Conservation (phyloP, 2,113 vertebrate genomes). For the Melanerpes formicivorus region DNA sequence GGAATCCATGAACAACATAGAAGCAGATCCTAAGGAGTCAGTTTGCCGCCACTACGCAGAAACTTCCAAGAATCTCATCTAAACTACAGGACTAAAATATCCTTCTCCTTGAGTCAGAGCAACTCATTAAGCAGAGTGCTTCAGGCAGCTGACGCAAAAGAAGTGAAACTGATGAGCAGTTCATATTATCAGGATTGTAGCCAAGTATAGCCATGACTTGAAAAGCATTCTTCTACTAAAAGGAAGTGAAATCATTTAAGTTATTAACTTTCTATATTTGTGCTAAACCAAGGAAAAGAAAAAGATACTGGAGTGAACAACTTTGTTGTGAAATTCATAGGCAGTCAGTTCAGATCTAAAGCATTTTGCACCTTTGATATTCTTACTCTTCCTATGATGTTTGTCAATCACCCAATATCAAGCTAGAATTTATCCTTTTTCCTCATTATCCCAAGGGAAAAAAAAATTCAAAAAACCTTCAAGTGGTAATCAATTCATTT, state of each 20-base stretch:
- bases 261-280: not conserved
- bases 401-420: not conserved
- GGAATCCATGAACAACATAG: not conserved
- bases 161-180: not conserved
- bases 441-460: not conserved
- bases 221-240: not conserved
- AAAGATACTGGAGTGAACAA: not conserved
- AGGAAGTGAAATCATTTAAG: not conserved
- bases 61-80: not conserved
- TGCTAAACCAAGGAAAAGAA: not conserved
- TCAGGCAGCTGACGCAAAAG: not conserved
- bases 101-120: not conserved
- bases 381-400: not conserved
- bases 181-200: not conserved
- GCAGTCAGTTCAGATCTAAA: not conserved
- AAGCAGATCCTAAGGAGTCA: not conserved
- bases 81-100: not conserved
- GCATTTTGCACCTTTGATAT: not conserved
- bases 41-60: not conserved
- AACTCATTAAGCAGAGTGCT: not conserved
- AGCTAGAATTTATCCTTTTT: not conserved
- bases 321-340: not conserved
- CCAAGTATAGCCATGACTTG: not conserved
- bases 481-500: not conserved
- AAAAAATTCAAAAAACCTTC: not conserved